Evolutionary conservation across 1,140 invertebrate genomes (phyloP).

Genomic region (Dendroctonus valens): DNA sequence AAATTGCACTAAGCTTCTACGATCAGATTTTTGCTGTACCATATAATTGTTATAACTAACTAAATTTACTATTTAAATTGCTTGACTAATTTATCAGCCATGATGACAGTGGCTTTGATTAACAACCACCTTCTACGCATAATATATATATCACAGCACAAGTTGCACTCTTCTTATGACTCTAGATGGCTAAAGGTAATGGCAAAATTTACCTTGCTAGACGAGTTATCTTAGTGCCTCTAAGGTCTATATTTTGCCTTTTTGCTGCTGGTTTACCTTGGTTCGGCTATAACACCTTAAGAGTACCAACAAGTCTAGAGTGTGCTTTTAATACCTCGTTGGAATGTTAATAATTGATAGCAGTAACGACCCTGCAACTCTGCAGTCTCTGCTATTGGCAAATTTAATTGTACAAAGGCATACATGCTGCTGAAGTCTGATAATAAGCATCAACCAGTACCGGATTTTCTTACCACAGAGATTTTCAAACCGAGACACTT

Average conservation of each 20-base stretch:
- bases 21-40: no score
- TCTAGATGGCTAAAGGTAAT: not conserved
- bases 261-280: constrained; percentile 28
- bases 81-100: no score
- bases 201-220: constrained; percentile 16
- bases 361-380: constrained; percentile 11
- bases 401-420: constrained; percentile 11
- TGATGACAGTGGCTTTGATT: no score
- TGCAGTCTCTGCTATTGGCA: constrained; percentile 4
- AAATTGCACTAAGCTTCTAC: no score
- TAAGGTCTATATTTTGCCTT: constrained; percentile 33
- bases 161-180: constrained; percentile 7
- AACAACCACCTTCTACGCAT: no score
- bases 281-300: constrained; percentile 25
- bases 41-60: no score
- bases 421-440: constrained; percentile 1
- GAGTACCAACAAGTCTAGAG: constrained; percentile 22
- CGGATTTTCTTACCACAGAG: not conserved
- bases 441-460: not conserved
- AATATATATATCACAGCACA: not conserved
- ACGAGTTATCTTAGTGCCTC: constrained; percentile 24
- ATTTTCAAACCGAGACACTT: no score
- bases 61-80: no score
- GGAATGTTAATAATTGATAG: constrained; percentile 21
- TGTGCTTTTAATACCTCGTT: constrained; percentile 12